Evolutionary conservation across 2,888 invertebrate genomes (phyloP).

Genomic region (Agelastica alni): DNA sequence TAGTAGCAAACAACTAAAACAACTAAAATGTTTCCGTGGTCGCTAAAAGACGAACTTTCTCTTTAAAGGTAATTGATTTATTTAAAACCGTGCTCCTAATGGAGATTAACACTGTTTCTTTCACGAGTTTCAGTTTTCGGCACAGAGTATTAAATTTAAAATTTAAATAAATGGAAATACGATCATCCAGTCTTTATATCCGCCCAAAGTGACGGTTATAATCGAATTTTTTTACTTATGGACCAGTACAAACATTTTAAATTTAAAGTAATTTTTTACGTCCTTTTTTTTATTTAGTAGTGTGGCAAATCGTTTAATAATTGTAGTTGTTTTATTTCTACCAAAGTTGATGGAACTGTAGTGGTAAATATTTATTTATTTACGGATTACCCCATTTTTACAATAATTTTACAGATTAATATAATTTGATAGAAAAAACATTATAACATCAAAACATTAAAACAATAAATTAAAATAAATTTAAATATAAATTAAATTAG

Average conservation of each 20-base stretch:
- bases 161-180: conserved; percentile 20
- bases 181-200: conserved; percentile 9
- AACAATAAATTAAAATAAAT: too few species aligned
- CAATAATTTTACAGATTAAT: too few species aligned
- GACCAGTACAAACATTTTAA: not conserved
- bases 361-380: too few species aligned
- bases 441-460: too few species aligned
- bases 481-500: too few species aligned
- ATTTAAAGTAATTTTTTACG: not conserved
- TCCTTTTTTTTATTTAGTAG: too few species aligned
- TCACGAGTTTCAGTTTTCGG: conserved; percentile 16
- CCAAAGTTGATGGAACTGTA: too few species aligned
- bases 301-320: too few species aligned
- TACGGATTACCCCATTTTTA: too few species aligned
- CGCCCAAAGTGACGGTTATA: not conserved
- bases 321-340: too few species aligned
- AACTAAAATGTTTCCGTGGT: conserved; percentile 7
- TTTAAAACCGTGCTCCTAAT: conserved; percentile 34
- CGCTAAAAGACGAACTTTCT: conserved; percentile 2
- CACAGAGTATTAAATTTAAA: conserved; percentile 14
- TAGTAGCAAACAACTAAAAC: too few species aligned
- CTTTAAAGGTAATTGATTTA: conserved; percentile 33
- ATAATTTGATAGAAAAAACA: too few species aligned
- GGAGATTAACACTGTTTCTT: conserved; percentile 34
- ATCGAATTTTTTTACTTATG: conserved; percentile 14